phyloP scores from a whole-genome alignment of 2,797 vertebrate genomes.

The Rhinichthys osculus region DNA sequence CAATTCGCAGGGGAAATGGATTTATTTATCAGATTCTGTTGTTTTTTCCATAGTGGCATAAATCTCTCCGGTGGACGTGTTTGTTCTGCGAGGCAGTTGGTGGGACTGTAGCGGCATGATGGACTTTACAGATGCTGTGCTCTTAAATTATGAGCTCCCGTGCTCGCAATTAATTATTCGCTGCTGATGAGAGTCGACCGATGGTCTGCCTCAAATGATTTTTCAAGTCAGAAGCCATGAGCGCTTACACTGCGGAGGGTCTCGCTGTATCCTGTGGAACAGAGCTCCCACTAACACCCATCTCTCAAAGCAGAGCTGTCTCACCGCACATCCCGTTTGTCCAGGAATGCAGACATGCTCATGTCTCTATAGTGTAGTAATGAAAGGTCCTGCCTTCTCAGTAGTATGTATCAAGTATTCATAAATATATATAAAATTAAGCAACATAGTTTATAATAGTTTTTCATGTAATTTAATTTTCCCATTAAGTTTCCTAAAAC shows the following conservation, averaged over 20 bases:
- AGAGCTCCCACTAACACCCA: conserved; percentile 30
- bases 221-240: conserved; percentile 41
- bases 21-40: conserved; percentile 69
- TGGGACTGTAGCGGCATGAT: conserved; percentile 76
- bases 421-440: not conserved
- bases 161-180: conserved; percentile 73
- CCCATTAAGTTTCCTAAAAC: not conserved
- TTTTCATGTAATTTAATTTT: not conserved
- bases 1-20: conserved; percentile 59
- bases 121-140: conserved; percentile 73
- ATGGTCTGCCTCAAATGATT: conserved; percentile 22
- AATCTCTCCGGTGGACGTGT: conserved; percentile 75
- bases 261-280: conserved; percentile 56
- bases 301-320: conserved; percentile 18
- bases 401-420: not conserved
- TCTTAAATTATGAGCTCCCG: conserved; percentile 61
- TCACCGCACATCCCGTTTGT: conserved; percentile 8
- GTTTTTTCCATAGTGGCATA: conserved; percentile 66
- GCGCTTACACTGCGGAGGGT: not conserved
- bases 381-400: conserved; percentile 10
- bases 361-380: conserved; percentile 27
- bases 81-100: conserved; percentile 73
- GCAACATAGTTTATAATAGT: too few relatives aligned
- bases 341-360: conserved; percentile 15
- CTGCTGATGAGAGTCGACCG: conserved; percentile 67